Conservation (phyloP, 2,113 vertebrate species). For the Trichomycterus rosablanca region DNA sequence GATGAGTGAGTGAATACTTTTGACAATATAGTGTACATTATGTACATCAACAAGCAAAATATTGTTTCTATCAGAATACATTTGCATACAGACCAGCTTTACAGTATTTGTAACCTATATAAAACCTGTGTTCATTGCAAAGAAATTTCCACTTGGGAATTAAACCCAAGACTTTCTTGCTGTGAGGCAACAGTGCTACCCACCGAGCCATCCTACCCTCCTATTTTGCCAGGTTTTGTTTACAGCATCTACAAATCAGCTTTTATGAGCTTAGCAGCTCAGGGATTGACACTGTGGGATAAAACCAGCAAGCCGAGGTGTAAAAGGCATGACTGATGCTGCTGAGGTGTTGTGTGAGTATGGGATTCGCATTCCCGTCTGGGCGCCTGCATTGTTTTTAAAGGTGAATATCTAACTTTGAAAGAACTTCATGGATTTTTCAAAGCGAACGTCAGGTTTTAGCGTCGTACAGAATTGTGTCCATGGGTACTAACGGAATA, state of each 20-base stretch:
- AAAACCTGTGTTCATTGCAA: too few species aligned
- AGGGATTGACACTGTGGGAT: neutral
- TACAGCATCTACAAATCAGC: neutral
- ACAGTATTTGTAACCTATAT: too few species aligned
- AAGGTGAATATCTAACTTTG: neutral
- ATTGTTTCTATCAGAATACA: too few species aligned
- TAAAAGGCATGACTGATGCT: slow-evolving; percentile 1
- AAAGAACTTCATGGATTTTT: neutral
- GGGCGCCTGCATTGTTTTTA: neutral
- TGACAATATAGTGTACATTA: too few species aligned
- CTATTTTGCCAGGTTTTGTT: too few species aligned
- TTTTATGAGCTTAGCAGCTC: slow-evolving; percentile 15
- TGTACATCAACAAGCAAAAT: too few species aligned
- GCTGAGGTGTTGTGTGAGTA: neutral
- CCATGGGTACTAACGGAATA: neutral
- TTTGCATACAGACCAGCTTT: too few species aligned
- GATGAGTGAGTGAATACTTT: too few species aligned
- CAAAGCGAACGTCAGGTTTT: neutral
- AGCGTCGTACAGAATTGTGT: neutral
- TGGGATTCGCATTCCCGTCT: neutral
- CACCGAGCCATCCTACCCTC: too few species aligned
- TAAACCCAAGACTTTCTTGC: too few species aligned
- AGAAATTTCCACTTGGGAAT: too few species aligned
- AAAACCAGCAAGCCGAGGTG: neutral
- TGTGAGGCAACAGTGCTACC: too few species aligned